phyloP scores from a whole-genome alignment of 2,113 vertebrate genomes.

The Mellivora capensis region DNA sequence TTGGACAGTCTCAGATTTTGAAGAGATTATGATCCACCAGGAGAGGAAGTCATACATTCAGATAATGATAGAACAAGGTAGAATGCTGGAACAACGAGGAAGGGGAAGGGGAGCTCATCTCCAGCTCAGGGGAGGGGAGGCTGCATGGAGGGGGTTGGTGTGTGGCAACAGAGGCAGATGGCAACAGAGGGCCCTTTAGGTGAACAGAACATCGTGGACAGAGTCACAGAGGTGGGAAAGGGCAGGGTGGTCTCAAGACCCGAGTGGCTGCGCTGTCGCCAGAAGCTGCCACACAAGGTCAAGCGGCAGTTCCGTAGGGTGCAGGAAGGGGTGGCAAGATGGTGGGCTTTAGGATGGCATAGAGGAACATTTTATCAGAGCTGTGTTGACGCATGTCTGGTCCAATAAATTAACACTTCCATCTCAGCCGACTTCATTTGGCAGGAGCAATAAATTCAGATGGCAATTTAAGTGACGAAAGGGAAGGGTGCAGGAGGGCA shows the following conservation, averaged over 20 bases:
- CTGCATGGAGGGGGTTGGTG: neutral
- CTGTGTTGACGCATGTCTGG: neutral
- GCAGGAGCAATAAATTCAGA: conserved; percentile 15
- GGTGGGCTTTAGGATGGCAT: neutral
- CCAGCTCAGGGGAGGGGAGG: neutral
- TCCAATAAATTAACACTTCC: conserved; percentile 42
- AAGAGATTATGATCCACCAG: neutral
- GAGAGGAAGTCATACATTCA: neutral
- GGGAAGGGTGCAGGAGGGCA: neutral
- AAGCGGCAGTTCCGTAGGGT: neutral
- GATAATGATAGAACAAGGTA: neutral
- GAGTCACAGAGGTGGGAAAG: neutral
- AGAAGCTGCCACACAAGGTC: neutral
- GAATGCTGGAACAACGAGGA: neutral
- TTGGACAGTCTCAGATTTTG: neutral
- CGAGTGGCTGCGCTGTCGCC: rapidly evolving
- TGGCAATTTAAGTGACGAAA: neutral
- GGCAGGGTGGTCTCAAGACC: neutral
- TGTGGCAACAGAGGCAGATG: neutral
- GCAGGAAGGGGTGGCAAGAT: neutral
- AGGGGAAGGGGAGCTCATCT: neutral
- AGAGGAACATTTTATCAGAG: neutral
- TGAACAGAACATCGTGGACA: neutral
- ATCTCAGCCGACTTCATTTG: conserved; percentile 23
- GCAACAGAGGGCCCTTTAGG: neutral